Evolutionary conservation across 2,113 vertebrate species (phyloP).

Genomic region (Osmerus eperlanus): DNA sequence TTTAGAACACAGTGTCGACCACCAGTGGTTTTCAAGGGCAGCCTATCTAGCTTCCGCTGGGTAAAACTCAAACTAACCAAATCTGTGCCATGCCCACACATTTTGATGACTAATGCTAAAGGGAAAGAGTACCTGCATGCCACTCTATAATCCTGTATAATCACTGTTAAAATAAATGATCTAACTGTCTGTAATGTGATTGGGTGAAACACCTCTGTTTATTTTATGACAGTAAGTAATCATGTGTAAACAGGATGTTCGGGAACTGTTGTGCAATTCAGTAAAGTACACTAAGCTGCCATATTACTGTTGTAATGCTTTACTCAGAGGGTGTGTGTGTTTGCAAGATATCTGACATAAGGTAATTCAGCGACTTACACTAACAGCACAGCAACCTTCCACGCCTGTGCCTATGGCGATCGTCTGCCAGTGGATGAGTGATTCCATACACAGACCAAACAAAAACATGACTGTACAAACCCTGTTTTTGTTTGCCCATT

Average conservation of each 20-base stretch:
- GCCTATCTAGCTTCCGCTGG: conserved; percentile 34
- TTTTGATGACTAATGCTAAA: not conserved
- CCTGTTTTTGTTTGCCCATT: conserved; percentile 78
- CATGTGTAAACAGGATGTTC: conserved; percentile 59
- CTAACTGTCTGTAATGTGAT: not conserved
- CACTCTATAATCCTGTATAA: too few relatives aligned
- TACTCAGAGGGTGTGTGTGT: conserved; percentile 65
- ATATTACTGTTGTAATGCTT: conserved; percentile 52
- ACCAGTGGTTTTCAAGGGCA: conserved; percentile 25
- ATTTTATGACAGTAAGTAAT: conserved; percentile 31
- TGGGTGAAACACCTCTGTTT: not conserved
- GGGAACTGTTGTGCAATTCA: conserved; percentile 44
- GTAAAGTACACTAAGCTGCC: conserved; percentile 32
- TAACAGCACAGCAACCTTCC: conserved; percentile 31
- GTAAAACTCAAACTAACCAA: conserved; percentile 15
- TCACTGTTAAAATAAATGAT: too few relatives aligned
- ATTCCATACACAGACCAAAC: conserved; percentile 73
- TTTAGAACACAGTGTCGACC: conserved; percentile 40
- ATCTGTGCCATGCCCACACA: not conserved
- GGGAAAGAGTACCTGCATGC: too few relatives aligned
- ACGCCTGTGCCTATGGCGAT: conserved; percentile 65
- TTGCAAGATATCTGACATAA: conserved; percentile 61
- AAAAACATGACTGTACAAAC: conserved; percentile 77
- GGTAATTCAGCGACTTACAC: conserved; percentile 43
- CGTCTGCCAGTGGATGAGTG: conserved; percentile 59